phyloP scores from a whole-genome alignment of 2,797 vertebrate genomes.

The Sylvilagus floridanus region DNA sequence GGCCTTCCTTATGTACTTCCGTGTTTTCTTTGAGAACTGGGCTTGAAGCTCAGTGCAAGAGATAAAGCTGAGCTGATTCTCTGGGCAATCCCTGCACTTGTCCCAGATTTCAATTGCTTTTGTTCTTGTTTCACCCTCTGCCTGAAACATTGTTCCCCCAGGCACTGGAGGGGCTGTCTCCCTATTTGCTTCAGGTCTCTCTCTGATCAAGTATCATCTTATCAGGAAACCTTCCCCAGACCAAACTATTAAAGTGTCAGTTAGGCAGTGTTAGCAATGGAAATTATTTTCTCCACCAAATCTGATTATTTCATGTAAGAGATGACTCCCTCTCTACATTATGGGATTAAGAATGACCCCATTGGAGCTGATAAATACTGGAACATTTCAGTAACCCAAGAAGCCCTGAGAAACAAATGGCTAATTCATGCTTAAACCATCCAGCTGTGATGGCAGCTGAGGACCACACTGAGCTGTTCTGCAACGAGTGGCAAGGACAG shows the following conservation, averaged over 20 bases:
- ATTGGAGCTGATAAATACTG: conserved; percentile 75
- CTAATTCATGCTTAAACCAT: conserved; percentile 68
- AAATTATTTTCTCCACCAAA: conserved; percentile 75
- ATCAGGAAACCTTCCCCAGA: conserved; percentile 59
- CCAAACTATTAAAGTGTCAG: conserved; percentile 59
- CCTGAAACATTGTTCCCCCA: not conserved
- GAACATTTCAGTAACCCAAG: conserved; percentile 61
- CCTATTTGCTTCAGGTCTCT: conserved; percentile 42
- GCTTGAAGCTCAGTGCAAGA: not conserved
- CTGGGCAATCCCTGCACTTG: not conserved
- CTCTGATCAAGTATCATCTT: conserved; percentile 68
- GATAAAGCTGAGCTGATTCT: not conserved
- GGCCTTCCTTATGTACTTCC: not conserved
- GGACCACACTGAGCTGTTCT: not conserved
- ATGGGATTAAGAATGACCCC: conserved; percentile 79
- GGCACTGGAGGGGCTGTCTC: not conserved
- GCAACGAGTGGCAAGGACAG: not conserved
- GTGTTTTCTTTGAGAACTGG: not conserved
- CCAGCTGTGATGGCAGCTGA: conserved; percentile 20
- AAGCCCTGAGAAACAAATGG: conserved; percentile 76
- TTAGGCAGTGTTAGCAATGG: conserved; percentile 67
- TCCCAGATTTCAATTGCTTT: conserved; percentile 29
- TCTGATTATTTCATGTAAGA: conserved; percentile 72
- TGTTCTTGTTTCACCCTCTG: conserved; percentile 12
- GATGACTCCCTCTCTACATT: conserved; percentile 66